Conservation (phyloP, 2,888 invertebrate genomes). For the Orgyia antiqua region DNA sequence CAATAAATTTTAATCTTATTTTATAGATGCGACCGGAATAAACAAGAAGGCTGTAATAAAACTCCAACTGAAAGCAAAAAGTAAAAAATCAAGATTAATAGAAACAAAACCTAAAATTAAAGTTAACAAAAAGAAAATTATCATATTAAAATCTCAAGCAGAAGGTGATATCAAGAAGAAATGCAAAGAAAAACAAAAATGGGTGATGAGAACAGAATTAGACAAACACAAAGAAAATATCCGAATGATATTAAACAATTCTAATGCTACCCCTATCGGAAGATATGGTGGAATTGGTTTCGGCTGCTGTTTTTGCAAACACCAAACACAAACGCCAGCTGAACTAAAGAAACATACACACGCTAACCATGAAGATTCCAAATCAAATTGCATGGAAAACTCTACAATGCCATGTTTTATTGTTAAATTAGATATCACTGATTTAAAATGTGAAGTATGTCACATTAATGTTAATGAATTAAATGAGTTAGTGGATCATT, state of each 20-base stretch:
- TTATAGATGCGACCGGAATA: not conserved
- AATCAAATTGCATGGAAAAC: conserved; percentile 42
- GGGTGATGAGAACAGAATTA: conserved; percentile 13
- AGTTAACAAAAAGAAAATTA: conserved; percentile 7
- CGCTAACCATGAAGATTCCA: conserved; percentile 31
- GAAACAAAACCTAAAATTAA: conserved; percentile 1
- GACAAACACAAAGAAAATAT: conserved; percentile 45
- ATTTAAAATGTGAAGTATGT: conserved; percentile 38
- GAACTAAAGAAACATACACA: conserved; percentile 47
- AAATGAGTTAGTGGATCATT: conserved; percentile 32
- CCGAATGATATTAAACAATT: conserved; percentile 37
- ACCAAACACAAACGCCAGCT: conserved; percentile 37
- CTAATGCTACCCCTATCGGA: conserved; percentile 59
- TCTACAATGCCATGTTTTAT: conserved; percentile 22
- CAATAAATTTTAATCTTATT: too few relatives aligned
- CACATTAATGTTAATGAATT: conserved; percentile 19
- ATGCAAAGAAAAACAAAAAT: not conserved
- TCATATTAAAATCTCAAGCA: conserved; percentile 10
- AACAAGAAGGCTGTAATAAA: conserved; percentile 3
- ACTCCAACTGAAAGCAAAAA: conserved; percentile 12
- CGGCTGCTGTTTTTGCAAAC: conserved; percentile 46
- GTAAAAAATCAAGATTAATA: conserved; percentile 6
- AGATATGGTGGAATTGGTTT: conserved; percentile 44
- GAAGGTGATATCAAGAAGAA: not conserved
- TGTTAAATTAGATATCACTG: conserved; percentile 47